phyloP scores from a whole-genome alignment of 2,113 vertebrate genomes.

The Paraplagusia blochii region DNA sequence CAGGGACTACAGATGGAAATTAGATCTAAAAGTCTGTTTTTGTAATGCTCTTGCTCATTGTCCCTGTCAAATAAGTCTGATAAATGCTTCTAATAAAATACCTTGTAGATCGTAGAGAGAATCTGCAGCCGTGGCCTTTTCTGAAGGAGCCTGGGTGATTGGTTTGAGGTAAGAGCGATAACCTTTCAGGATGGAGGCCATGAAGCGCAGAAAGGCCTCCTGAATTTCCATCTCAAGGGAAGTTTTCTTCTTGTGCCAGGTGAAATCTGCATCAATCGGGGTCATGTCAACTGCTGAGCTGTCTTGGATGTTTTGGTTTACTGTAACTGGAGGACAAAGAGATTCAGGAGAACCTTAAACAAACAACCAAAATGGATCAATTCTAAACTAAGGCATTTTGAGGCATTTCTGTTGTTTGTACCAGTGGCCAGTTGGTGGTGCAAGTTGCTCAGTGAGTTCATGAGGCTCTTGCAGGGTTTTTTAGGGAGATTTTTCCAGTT shows the following conservation, averaged over 20 bases:
- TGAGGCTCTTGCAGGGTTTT: slow-evolving; percentile 90
- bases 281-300: slow-evolving; percentile 87
- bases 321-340: slow-evolving; percentile 59
- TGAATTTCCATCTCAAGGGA: slow-evolving; percentile 95
- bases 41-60: no score
- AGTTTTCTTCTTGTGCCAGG: slow-evolving; percentile 92
- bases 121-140: slow-evolving; percentile 90
- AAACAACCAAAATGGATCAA: neutral
- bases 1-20: no score
- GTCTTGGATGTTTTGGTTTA: slow-evolving; percentile 80
- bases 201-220: slow-evolving; percentile 93
- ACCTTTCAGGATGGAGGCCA: slow-evolving; percentile 93
- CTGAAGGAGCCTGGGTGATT: slow-evolving; percentile 93
- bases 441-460: slow-evolving; percentile 83
- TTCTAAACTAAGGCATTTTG: no score
- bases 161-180: slow-evolving; percentile 93
- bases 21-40: no score
- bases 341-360: neutral
- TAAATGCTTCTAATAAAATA: no score
- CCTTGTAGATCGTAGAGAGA: slow-evolving; percentile 96
- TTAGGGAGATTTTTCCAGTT: slow-evolving; percentile 98
- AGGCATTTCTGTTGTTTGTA: slow-evolving; percentile 50
- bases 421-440: slow-evolving; percentile 85
- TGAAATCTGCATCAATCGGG: slow-evolving; percentile 95
- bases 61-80: no score